A percentile compares a stretch with the other conserved stretches of the same genome.
Conservation (phyloP, 2,888 invertebrate species). For the Sericinus montela region DNA sequence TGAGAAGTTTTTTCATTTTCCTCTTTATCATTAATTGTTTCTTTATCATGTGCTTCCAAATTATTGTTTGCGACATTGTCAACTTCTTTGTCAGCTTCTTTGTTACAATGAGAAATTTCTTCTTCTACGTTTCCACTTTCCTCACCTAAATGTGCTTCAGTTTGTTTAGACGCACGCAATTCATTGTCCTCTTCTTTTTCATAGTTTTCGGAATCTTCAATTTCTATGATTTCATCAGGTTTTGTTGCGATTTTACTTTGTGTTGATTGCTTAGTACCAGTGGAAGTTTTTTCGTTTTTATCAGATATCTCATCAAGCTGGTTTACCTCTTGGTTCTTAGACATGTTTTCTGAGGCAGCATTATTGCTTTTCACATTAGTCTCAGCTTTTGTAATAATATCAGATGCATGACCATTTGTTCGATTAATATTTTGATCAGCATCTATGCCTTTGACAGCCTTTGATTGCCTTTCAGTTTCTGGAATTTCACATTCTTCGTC, state of each 20-base stretch:
- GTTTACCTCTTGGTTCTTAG: not conserved
- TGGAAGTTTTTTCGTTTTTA: not conserved
- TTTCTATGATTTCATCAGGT: not conserved
- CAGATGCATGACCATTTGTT: constrained; percentile 15
- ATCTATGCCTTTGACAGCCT: constrained; percentile 40
- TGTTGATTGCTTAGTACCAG: not conserved
- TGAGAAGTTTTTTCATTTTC: constrained; percentile 10
- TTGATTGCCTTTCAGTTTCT: constrained; percentile 37
- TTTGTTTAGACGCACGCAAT: constrained; percentile 8
- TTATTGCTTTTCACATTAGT: constrained; percentile 18
- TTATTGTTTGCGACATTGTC: constrained; percentile 11
- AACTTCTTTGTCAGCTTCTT: constrained; percentile 19
- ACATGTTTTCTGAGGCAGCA: not conserved
- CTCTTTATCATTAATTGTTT: constrained; percentile 5
- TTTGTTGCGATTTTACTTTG: not conserved
- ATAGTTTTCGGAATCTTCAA: not conserved
- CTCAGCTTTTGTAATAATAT: constrained; percentile 20
- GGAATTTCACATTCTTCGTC: constrained; percentile 44
- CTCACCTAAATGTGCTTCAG: not conserved
- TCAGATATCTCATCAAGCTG: not conserved
- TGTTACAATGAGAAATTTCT: constrained; percentile 21
- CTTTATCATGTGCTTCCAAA: constrained; percentile 19
- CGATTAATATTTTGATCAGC: constrained; percentile 21
- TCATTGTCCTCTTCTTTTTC: constrained; percentile 23
- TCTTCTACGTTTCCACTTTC: constrained; percentile 13